Evolutionary conservation across 2,797 vertebrate genomes (phyloP).

Genomic region (Champsocephalus gunnari): DNA sequence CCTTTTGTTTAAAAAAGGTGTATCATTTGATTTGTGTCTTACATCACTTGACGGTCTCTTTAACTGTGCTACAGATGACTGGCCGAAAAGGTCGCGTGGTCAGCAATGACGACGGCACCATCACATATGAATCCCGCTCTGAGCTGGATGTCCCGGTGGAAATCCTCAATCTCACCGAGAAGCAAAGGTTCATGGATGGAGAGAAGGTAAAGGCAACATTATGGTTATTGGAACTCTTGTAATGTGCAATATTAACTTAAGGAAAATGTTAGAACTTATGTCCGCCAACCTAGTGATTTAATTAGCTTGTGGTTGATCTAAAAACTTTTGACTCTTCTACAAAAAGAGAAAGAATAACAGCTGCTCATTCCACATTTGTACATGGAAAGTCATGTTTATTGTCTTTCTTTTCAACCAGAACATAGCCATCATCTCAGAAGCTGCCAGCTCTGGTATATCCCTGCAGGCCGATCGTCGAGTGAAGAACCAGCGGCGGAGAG

Average conservation of each 20-base stretch:
- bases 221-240: neutral
- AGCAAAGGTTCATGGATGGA: conserved; percentile 99
- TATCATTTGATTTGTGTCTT: neutral
- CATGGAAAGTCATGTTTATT: neutral
- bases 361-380: neutral
- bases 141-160: conserved; percentile 98
- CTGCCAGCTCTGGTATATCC: conserved; percentile 98
- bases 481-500: conserved; percentile 95
- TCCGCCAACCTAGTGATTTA: neutral
- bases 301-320: fast-evolving
- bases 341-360: too few relatives aligned
- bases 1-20: neutral
- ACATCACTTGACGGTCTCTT: neutral
- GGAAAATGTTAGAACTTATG: neutral
- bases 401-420: conserved; percentile 82
- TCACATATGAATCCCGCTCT: conserved; percentile 96
- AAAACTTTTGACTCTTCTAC: neutral
- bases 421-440: conserved; percentile 99
- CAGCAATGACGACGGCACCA: conserved; percentile 97
- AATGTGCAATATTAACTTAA: neutral
- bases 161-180: conserved; percentile 98
- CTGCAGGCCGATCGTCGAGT: conserved; percentile 97
- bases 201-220: conserved; percentile 89
- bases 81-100: conserved; percentile 97
- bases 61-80: conserved; percentile 89